phyloP scores from a whole-genome alignment of 2,113 vertebrate species.

The Microtus richardsoni region DNA sequence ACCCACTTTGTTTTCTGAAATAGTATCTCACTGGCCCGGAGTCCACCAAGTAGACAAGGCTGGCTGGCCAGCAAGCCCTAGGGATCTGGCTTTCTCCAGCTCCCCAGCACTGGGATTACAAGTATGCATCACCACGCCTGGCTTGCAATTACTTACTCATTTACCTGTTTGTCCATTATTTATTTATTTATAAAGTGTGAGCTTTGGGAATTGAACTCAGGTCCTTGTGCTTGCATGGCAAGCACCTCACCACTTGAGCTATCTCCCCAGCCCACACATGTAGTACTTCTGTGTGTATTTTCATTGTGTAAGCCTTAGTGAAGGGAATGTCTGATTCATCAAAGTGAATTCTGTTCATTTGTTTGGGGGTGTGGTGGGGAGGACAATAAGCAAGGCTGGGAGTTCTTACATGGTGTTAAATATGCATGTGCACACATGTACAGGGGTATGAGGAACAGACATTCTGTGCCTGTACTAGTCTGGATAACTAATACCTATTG shows the following conservation, averaged over 20 bases:
- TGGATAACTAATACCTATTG: neutral
- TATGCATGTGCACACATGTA: neutral
- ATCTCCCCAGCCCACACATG: neutral
- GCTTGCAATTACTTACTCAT: neutral
- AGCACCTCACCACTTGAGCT: neutral
- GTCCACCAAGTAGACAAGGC: neutral
- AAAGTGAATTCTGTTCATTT: neutral
- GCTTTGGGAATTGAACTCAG: neutral
- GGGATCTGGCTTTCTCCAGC: neutral
- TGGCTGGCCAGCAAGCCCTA: neutral
- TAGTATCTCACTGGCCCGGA: neutral
- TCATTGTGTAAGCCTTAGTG: neutral
- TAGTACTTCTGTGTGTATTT: neutral
- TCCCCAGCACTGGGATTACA: neutral
- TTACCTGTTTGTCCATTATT: too few species aligned
- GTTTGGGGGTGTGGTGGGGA: neutral
- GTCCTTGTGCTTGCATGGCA: neutral
- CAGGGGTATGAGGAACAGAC: neutral
- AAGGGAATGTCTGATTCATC: neutral
- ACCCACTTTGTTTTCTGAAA: neutral
- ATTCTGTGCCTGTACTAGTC: neutral
- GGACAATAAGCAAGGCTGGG: neutral
- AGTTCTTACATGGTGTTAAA: neutral
- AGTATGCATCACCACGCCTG: neutral
- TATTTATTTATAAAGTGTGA: too few species aligned